Conservation (phyloP, 92 coral and sea anemone species). For the Phenganax subtilis region DNA sequence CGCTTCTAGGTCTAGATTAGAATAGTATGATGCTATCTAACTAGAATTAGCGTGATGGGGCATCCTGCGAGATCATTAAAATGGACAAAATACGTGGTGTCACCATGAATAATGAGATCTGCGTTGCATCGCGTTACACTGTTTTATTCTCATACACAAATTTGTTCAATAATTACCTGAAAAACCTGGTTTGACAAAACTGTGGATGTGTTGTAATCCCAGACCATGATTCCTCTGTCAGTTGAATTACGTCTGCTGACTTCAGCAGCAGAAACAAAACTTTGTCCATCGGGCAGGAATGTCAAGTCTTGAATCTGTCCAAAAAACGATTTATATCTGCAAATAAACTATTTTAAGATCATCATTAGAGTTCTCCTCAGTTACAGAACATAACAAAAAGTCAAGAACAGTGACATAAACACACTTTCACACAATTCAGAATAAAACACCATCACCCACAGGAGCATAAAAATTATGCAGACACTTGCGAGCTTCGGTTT, state of each 20-base stretch:
- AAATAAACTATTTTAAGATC: conserved; percentile 43
- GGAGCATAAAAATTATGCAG: too few species aligned
- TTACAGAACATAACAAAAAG: neutral
- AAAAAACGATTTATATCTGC: conserved; percentile 76
- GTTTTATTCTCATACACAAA: too few species aligned
- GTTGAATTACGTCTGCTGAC: conserved; percentile 80
- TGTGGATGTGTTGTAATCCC: conserved; percentile 85
- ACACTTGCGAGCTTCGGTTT: too few species aligned
- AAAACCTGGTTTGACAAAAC: conserved; percentile 89
- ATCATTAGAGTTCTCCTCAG: neutral
- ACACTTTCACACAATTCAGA: too few species aligned
- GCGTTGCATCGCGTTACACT: too few species aligned
- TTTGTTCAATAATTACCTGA: conserved; percentile 54
- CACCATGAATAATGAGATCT: too few species aligned
- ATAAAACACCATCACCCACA: too few species aligned
- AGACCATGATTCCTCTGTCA: conserved; percentile 97
- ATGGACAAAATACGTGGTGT: too few species aligned
- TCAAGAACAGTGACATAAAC: too few species aligned
- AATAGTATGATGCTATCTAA: too few species aligned
- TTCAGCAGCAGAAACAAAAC: conserved; percentile 90
- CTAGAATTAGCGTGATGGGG: neutral
- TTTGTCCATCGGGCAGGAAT: conserved; percentile 73
- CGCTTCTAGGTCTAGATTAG: too few species aligned
- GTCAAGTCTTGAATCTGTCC: conserved; percentile 88
- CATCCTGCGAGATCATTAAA: too few species aligned